Conservation (phyloP, 2,797 vertebrate genomes). For the Spondyliosoma cantharus region DNA sequence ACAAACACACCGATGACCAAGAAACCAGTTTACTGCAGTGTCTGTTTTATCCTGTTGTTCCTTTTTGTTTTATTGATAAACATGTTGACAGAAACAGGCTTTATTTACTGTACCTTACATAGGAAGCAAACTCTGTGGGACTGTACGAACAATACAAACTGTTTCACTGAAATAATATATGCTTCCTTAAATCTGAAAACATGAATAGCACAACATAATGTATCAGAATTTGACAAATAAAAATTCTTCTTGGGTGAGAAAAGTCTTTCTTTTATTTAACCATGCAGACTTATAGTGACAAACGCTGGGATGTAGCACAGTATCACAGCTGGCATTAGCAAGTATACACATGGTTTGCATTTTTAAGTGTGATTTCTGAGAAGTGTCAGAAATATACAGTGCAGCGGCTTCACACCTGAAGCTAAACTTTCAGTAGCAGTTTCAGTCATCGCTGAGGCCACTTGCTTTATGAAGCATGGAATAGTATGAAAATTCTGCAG, state of each 20-base stretch:
- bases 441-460: conserved; percentile 53
- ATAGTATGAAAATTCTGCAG: conserved; percentile 11
- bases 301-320: background rate
- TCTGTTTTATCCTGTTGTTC: conserved; percentile 8
- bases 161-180: conserved; percentile 45
- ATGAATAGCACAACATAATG: conserved; percentile 22
- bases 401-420: conserved; percentile 40
- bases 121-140: conserved; percentile 24
- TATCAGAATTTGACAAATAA: conserved; percentile 66
- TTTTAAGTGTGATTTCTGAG: conserved; percentile 43
- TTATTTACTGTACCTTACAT: conserved; percentile 26
- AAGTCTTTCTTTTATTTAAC: conserved; percentile 1
- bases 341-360: conserved; percentile 6
- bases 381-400: conserved; percentile 38
- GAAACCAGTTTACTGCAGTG: conserved; percentile 13
- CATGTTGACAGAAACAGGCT: conserved; percentile 2
- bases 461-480: conserved; percentile 48
- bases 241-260: conserved; percentile 34
- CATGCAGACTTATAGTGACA: background rate
- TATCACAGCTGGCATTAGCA: background rate
- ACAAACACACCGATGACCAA: conserved; percentile 34
- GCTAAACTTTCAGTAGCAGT: conserved; percentile 66
- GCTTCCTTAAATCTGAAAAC: conserved; percentile 23
- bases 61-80: conserved; percentile 36
- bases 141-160: conserved; percentile 12